phyloP scores from a whole-genome alignment of 2,797 vertebrate genomes.

The Neosilurus hyrtlii region DNA sequence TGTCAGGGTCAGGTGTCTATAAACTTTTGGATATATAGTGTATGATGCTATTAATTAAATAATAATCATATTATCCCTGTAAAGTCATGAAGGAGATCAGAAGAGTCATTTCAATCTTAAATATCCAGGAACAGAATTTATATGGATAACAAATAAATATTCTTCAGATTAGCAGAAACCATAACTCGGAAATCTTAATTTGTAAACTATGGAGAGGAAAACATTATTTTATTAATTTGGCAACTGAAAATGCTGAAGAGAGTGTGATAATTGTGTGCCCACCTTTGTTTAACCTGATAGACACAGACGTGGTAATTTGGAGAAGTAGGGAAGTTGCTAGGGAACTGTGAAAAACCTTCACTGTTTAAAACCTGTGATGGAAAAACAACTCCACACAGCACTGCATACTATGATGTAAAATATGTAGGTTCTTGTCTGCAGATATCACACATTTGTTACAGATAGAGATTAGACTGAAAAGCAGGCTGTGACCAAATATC shows the following conservation, averaged over 20 bases:
- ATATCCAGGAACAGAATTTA: too few species aligned
- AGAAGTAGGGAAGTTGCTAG: not conserved
- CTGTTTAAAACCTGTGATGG: not conserved
- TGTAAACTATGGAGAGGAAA: not conserved
- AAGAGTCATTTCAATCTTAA: not conserved
- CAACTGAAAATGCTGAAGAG: not conserved
- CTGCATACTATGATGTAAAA: not conserved
- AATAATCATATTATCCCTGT: not conserved
- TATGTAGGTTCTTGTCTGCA: not conserved
- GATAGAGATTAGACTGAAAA: not conserved
- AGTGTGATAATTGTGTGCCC: not conserved
- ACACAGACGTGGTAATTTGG: not conserved
- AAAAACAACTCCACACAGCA: not conserved
- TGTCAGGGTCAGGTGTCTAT: not conserved
- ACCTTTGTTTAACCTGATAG: not conserved
- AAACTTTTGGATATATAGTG: not conserved
- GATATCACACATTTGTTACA: not conserved
- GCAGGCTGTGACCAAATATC: not conserved
- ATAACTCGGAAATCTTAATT: not conserved
- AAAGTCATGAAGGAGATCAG: not conserved
- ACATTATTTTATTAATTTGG: not conserved
- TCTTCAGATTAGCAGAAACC: not conserved
- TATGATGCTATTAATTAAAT: not conserved
- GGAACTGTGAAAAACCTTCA: not conserved
- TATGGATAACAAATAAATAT: not conserved